phyloP scores from a whole-genome alignment of 2,888 invertebrate species.

The Ormyrus nitidulus region DNA sequence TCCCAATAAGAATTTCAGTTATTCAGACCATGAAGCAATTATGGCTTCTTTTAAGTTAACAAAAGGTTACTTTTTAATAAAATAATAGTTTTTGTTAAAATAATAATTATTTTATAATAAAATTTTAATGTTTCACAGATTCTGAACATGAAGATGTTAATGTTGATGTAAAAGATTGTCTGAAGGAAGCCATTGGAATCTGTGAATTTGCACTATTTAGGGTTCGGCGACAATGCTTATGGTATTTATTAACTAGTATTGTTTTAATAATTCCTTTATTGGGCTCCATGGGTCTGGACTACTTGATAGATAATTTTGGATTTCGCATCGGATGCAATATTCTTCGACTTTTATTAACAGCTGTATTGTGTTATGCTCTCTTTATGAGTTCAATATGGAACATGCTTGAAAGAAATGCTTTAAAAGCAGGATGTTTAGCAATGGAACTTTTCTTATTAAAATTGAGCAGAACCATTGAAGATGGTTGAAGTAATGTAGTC shows the following conservation, averaged over 20 bases:
- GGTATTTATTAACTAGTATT: slow-evolving; percentile 78
- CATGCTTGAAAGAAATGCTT: slow-evolving; percentile 86
- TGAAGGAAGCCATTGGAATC: slow-evolving; percentile 80
- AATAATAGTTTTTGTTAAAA: background rate
- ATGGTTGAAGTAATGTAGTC: slow-evolving; percentile 43
- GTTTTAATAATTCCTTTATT: slow-evolving; percentile 76
- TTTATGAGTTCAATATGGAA: slow-evolving; percentile 91
- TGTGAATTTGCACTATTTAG: slow-evolving; percentile 78
- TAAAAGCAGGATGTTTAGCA: slow-evolving; percentile 84
- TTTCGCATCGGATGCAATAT: slow-evolving; percentile 77
- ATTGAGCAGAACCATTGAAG: slow-evolving; percentile 61
- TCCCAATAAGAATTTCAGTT: slow-evolving; percentile 84
- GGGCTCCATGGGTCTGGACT: slow-evolving; percentile 69
- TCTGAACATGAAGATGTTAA: slow-evolving; percentile 58
- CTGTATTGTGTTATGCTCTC: slow-evolving; percentile 81
- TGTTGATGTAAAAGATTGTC: slow-evolving; percentile 66
- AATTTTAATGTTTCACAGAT: slow-evolving; percentile 17
- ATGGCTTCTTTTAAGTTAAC: slow-evolving; percentile 76
- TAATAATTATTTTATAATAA: background rate
- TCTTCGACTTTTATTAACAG: slow-evolving; percentile 80
- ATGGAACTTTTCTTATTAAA: slow-evolving; percentile 79
- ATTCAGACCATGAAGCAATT: slow-evolving; percentile 94
- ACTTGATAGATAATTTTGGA: slow-evolving; percentile 61
- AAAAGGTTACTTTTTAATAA: slow-evolving; percentile 61
- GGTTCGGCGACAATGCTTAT: slow-evolving; percentile 76